phyloP scores from a whole-genome alignment of 2,113 vertebrate genomes.

The Tachysurus vachellii region DNA sequence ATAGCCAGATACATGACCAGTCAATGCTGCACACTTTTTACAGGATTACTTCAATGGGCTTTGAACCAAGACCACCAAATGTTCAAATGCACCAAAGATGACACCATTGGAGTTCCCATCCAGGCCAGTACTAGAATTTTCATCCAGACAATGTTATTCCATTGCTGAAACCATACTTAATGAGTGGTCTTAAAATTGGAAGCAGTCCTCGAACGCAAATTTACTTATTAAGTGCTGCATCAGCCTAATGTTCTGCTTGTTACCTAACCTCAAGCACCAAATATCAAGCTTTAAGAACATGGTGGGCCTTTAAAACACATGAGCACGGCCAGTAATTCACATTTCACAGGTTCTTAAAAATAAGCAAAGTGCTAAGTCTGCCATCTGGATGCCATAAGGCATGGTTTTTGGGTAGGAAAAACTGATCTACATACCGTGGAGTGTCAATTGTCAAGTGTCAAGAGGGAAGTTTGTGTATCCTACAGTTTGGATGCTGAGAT shows the following conservation, averaged over 20 bases:
- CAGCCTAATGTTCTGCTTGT: not conserved
- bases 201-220: conserved; percentile 10
- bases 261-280: conserved; percentile 19
- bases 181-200: conserved; percentile 14
- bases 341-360: conserved; percentile 52
- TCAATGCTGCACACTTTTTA: conserved; percentile 14
- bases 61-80: conserved; percentile 45
- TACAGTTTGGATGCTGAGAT: not conserved
- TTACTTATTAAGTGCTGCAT: conserved; percentile 17
- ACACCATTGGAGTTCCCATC: conserved; percentile 42
- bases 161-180: conserved; percentile 28
- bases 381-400: conserved; percentile 58
- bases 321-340: conserved; percentile 44
- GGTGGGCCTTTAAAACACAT: conserved; percentile 5
- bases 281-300: not conserved
- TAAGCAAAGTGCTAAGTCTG: conserved; percentile 46
- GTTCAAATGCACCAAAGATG: conserved; percentile 39
- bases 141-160: conserved; percentile 20
- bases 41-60: conserved; percentile 42
- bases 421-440: conserved; percentile 20
- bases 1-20: conserved; percentile 28
- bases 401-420: conserved; percentile 34
- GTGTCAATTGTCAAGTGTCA: conserved; percentile 22
- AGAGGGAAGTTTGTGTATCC: not conserved
- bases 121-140: not conserved